phyloP scores from a whole-genome alignment of 1,140 invertebrate species.

The Subanguina moxae region DNA sequence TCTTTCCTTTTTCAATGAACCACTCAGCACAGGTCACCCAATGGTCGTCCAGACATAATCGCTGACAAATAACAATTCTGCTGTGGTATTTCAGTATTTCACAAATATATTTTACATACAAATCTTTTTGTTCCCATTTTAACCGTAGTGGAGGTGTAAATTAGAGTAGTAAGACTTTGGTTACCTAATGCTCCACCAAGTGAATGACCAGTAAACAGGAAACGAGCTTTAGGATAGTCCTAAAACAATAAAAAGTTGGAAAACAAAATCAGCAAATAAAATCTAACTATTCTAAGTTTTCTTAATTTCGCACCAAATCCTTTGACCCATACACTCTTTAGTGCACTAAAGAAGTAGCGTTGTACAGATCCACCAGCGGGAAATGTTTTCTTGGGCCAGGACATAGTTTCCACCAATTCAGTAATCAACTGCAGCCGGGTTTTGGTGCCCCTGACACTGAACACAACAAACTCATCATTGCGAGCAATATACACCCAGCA shows the following conservation, averaged over 20 bases:
- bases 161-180: too few relatives aligned
- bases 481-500: slow-evolving; percentile 38
- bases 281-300: slow-evolving; percentile 20
- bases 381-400: slow-evolving; percentile 38
- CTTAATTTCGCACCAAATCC: slow-evolving; percentile 33
- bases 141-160: too few relatives aligned
- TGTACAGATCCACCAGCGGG: slow-evolving; percentile 46
- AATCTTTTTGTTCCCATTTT: too few relatives aligned
- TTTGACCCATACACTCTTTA: slow-evolving; percentile 26
- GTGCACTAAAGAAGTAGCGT: slow-evolving; percentile 38
- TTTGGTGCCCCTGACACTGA: slow-evolving; percentile 36
- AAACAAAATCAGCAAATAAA: too few relatives aligned
- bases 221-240: slow-evolving; percentile 21
- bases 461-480: slow-evolving; percentile 35
- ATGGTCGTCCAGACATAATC: too few relatives aligned
- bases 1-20: too few relatives aligned
- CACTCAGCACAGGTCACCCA: too few relatives aligned
- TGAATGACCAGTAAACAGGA: slow-evolving; percentile 47
- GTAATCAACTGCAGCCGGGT: slow-evolving; percentile 40
- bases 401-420: slow-evolving; percentile 47
- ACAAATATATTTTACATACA: too few relatives aligned
- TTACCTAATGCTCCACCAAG: slow-evolving; percentile 36
- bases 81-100: too few relatives aligned
- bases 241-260: slow-evolving; percentile 7
- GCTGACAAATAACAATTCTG: too few relatives aligned